phyloP scores from a whole-genome alignment of 2,113 vertebrate genomes.

The Esox niger region DNA sequence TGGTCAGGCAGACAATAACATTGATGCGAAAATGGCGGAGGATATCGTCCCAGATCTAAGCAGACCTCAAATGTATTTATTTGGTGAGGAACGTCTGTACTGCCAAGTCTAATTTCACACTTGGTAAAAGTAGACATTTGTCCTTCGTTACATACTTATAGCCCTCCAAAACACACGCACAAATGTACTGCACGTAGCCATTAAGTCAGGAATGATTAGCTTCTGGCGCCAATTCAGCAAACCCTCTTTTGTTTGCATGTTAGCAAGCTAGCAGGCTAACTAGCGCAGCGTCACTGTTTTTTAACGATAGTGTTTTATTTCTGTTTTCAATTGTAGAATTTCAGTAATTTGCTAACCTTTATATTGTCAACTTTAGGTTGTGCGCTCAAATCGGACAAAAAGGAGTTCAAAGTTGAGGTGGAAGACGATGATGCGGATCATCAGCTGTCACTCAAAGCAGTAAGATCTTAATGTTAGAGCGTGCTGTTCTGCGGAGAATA shows the following conservation, averaged over 20 bases:
- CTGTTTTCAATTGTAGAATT: neutral
- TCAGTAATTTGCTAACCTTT: neutral
- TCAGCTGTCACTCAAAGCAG: constrained; percentile 76
- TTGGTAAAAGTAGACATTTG: neutral
- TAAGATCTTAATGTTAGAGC: constrained; percentile 59
- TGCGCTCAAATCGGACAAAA: constrained; percentile 69
- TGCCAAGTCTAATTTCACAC: constrained; percentile 9
- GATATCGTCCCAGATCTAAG: constrained; percentile 57
- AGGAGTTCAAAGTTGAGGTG: constrained; percentile 70
- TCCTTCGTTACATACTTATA: neutral
- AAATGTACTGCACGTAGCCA: neutral
- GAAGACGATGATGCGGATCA: constrained; percentile 77
- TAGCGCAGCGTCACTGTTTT: neutral
- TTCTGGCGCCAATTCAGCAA: constrained; percentile 46
- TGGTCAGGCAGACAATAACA: constrained; percentile 26
- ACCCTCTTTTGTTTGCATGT: constrained; percentile 50
- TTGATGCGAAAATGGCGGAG: constrained; percentile 70
- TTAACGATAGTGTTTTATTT: neutral
- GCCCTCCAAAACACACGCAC: neutral
- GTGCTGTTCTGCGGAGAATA: too few species aligned
- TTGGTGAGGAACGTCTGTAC: constrained; percentile 63
- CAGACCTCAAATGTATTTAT: constrained; percentile 77
- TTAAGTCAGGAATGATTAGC: neutral
- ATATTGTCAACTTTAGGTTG: constrained; percentile 58
- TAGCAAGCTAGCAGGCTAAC: neutral